Evolutionary conservation across 2,113 vertebrate genomes (phyloP).

Genomic region (Mormyrus iriodes): DNA sequence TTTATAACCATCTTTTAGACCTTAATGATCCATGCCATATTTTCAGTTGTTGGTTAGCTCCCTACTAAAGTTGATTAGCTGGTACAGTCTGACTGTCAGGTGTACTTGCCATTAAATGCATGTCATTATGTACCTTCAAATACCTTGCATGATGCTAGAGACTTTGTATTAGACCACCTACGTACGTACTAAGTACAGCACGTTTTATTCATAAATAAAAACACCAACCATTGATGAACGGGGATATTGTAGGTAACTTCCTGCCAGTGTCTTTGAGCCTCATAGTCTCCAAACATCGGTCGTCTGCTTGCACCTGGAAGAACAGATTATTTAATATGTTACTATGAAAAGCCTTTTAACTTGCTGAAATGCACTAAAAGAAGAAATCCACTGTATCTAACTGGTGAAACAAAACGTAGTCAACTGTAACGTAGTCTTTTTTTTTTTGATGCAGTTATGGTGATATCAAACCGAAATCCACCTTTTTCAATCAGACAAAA

Average conservation of each 20-base stretch:
- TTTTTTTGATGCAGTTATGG: background rate
- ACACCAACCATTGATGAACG: constrained; percentile 74
- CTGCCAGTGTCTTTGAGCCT: constrained; percentile 98
- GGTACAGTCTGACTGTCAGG: background rate
- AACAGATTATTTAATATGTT: background rate
- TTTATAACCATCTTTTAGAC: background rate
- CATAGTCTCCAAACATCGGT: constrained; percentile 94
- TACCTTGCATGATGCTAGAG: background rate
- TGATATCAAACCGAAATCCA: background rate
- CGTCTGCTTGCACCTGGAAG: constrained; percentile 78
- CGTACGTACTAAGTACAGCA: background rate
- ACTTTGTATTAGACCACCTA: background rate
- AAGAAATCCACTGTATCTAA: background rate
- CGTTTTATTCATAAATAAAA: constrained; percentile 19
- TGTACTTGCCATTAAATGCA: background rate
- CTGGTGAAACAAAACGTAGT: background rate
- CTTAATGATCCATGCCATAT: background rate
- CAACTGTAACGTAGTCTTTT: background rate
- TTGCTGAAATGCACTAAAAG: background rate
- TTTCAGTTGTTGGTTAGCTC: background rate
- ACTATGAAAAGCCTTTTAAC: background rate
- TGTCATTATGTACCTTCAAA: background rate
- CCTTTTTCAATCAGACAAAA: background rate
- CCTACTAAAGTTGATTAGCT: background rate
- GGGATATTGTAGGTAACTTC: constrained; percentile 92